Evolutionary conservation across 2,888 invertebrate genomes (phyloP).

Genomic region (Phortica okadai): DNA sequence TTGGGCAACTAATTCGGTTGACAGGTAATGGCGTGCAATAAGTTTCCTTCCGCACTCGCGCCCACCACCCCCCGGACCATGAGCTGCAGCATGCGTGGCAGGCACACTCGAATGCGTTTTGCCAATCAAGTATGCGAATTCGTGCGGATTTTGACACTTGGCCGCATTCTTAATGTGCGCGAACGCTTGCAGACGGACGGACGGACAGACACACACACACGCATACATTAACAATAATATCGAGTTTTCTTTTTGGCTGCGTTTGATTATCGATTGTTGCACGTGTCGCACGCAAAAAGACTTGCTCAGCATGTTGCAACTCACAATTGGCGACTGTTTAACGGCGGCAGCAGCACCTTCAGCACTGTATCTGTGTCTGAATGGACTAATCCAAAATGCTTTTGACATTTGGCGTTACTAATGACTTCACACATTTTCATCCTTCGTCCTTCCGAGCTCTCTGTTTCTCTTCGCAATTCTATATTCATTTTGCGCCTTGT

Average conservation of each 20-base stretch:
- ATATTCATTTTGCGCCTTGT: no score
- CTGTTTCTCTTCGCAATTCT: background rate
- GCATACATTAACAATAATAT: background rate
- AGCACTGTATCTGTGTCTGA: slow-evolving; percentile 49
- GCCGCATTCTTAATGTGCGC: slow-evolving; percentile 57
- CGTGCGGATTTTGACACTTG: slow-evolving; percentile 60
- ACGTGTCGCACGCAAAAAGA: slow-evolving; percentile 1
- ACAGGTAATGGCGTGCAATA: slow-evolving; percentile 11
- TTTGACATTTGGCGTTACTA: slow-evolving; percentile 69
- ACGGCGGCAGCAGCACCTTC: slow-evolving; percentile 46
- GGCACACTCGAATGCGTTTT: slow-evolving; percentile 30
- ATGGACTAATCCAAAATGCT: slow-evolving; percentile 67
- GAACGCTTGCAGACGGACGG: slow-evolving; percentile 49
- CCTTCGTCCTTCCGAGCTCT: background rate
- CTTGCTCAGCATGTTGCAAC: slow-evolving; percentile 13
- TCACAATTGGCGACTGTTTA: slow-evolving; percentile 41
- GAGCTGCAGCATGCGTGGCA: slow-evolving; percentile 38
- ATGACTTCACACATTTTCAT: slow-evolving; percentile 64
- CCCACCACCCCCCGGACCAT: slow-evolving; percentile 23
- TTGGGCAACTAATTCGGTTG: background rate
- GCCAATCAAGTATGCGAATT: slow-evolving; percentile 20
- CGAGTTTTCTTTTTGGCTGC: background rate
- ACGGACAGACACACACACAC: background rate
- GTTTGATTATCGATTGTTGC: slow-evolving; percentile 13
- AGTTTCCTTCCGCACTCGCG: slow-evolving; percentile 19